Evolutionary conservation across 2,888 invertebrate genomes (phyloP), one percentile per base, ranked within the genome.

Genomic region (Pardosa pseudoannulata): DNA sequence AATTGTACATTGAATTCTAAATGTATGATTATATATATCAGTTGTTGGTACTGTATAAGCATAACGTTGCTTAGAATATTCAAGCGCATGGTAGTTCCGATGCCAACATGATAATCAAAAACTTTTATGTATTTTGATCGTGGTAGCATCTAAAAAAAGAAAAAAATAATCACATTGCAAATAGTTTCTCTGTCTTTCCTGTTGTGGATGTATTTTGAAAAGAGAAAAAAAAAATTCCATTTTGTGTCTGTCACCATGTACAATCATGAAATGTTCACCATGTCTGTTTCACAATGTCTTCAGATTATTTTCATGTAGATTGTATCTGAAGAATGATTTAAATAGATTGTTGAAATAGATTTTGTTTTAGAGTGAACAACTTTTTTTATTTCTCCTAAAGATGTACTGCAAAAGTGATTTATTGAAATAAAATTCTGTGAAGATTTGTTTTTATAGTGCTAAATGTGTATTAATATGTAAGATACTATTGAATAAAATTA

Each of bases 21-120:
- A 68, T 75, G 62, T 75, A 39, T 70, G 62, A 62, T 79, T 56
- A 70, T 70, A 62, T 29, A 19, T 27, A 68, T 80, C 36, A 67
- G 74, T 74, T 74, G 73, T 80, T 80, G 67, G 50, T 36, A 80
- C 28, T 74, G 56, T 50, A 23, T 68, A 68, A 56, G 75, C 81
- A 81, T 81, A 68, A 31, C 70, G 70, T 70, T 64, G 70, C 74
- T 32, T 75, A 75, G 70, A 39, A 23, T 81, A 65, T 75, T 62
- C 56, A 74, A 65, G 70, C 62, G 70, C 75, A 74, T 82, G 82
- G 75, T 82, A 82, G 75, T 67, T 81, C 74, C 28, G 50, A 81
- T 72, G 67, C 29, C 50, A 72, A 56, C n/a, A 27, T 80, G 67
- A 41, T 41, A 50, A 36, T 36, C 36, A 36, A 36, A 9, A 36